Percentiles rank a stretch among this genome's conserved stretches.
phyloP scores from a whole-genome alignment of 2,797 vertebrate species.

The Miichthys miiuy region DNA sequence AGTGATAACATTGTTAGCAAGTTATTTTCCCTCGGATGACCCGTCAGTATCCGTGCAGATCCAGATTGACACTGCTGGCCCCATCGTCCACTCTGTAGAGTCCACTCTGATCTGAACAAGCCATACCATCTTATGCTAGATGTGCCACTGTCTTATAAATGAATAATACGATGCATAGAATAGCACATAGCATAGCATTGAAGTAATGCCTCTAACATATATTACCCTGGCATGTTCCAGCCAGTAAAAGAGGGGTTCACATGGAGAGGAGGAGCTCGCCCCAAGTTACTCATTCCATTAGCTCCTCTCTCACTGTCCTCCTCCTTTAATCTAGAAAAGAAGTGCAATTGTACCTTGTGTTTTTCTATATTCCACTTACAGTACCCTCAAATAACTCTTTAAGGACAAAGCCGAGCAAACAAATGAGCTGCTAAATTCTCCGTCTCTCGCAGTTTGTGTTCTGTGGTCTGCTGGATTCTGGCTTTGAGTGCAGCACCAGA shows the following conservation, averaged over 20 bases:
- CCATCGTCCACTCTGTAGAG: constrained; percentile 61
- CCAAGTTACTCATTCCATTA: constrained; percentile 28
- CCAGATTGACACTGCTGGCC: constrained; percentile 76
- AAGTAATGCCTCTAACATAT: constrained; percentile 45
- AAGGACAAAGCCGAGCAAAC: constrained; percentile 78
- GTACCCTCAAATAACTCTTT: constrained; percentile 81
- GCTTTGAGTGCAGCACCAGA: constrained; percentile 30
- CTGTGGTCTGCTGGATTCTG: constrained; percentile 15
- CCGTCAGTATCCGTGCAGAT: constrained; percentile 1
- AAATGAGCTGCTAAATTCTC: constrained; percentile 57
- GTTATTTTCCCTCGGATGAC: constrained; percentile 11
- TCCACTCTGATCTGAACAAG: constrained; percentile 64
- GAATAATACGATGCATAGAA: constrained; percentile 25
- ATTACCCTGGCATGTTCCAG: constrained; percentile 54
- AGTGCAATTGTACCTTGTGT: constrained; percentile 88
- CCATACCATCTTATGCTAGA: constrained; percentile 63
- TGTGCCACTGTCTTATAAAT: constrained; percentile 49
- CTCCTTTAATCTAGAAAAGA: constrained; percentile 72
- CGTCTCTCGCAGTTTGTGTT: constrained; percentile 30
- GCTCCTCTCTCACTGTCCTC: constrained; percentile 31
- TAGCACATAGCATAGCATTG: constrained; percentile 42
- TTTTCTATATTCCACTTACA: constrained; percentile 58
- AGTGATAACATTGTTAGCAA: constrained; percentile 26
- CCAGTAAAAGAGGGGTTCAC: constrained; percentile 45
- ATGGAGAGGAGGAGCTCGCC: constrained; percentile 26